Percentiles rank a stretch among this genome's conserved stretches.
Conservation (phyloP, 92 coral and sea anemone species). For the Zoanthus sociatus region DNA sequence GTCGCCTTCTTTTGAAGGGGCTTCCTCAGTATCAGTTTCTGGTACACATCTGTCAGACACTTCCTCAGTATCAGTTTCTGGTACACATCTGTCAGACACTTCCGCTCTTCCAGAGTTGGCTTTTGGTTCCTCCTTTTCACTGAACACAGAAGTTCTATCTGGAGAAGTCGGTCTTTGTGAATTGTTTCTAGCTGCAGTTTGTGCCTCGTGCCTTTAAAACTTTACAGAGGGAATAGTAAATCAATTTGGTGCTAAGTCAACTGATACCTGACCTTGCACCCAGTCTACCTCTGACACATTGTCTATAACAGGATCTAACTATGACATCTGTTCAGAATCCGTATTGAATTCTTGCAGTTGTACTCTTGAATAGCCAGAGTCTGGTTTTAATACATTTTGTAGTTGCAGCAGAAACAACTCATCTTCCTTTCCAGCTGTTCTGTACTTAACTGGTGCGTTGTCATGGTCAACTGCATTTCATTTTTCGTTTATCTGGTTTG, state of each 20-base stretch:
- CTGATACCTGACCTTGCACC: conserved; percentile 2
- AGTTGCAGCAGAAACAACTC: not conserved
- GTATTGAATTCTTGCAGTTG: not conserved
- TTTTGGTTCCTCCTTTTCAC: conserved; percentile 3
- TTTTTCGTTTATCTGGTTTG: too few relatives aligned
- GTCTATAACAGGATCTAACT: not conserved
- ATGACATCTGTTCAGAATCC: not conserved
- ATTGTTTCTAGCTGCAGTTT: not conserved
- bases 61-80: not conserved
- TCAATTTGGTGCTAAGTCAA: not conserved
- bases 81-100: conserved; percentile 19
- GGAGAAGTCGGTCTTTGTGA: conserved; percentile 15
- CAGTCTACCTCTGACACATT: not conserved
- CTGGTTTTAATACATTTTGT: not conserved
- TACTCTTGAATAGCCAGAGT: not conserved
- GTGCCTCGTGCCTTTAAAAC: not conserved
- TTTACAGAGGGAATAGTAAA: too few relatives aligned
- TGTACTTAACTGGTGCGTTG: not conserved
- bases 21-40: not conserved
- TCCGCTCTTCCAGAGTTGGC: conserved; percentile 6
- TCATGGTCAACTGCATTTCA: not conserved
- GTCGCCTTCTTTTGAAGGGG: not conserved
- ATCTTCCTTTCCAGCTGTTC: not conserved
- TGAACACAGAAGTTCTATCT: not conserved
- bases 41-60: conserved; percentile 14